phyloP scores from a whole-genome alignment of 2,797 vertebrate species.

The Cyprinella venusta region DNA sequence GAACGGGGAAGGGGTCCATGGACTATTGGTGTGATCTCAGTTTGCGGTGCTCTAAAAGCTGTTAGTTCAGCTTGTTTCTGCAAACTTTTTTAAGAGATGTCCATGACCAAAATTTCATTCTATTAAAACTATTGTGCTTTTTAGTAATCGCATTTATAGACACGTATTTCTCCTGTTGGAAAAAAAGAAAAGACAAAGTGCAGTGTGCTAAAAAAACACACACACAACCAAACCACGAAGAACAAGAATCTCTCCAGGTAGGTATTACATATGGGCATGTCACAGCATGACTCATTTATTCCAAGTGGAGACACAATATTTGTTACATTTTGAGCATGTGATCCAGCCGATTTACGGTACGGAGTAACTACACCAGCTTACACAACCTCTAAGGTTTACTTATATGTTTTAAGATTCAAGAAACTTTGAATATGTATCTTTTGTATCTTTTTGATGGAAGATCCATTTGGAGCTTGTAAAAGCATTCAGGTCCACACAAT shows the following conservation, averaged over 20 bases:
- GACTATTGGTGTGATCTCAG: slow-evolving; percentile 24
- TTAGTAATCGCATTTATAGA: not conserved
- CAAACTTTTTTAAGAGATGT: not conserved
- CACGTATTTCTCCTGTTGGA: not conserved
- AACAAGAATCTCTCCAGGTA: not conserved
- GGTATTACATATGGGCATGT: not conserved
- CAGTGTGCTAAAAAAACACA: not conserved
- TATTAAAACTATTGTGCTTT: slow-evolving; percentile 16
- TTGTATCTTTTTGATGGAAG: slow-evolving; percentile 14
- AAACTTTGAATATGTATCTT: not conserved
- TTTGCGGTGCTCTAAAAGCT: slow-evolving; percentile 22
- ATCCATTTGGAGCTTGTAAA: slow-evolving; percentile 15
- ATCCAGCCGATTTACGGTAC: not conserved
- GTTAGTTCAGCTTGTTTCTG: slow-evolving; percentile 22
- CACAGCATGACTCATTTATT: not conserved
- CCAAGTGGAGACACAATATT: not conserved
- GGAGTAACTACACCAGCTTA: not conserved
- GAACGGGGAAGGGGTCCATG: slow-evolving; percentile 34
- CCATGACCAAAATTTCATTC: not conserved
- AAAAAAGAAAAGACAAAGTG: slow-evolving; percentile 6
- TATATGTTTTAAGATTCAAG: not conserved
- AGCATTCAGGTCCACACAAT: slow-evolving; percentile 9
- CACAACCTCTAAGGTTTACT: not conserved
- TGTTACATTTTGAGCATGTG: not conserved
- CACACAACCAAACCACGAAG: not conserved